phyloP scores from a whole-genome alignment of 2,797 vertebrate genomes.

The Tragopan temminckii region DNA sequence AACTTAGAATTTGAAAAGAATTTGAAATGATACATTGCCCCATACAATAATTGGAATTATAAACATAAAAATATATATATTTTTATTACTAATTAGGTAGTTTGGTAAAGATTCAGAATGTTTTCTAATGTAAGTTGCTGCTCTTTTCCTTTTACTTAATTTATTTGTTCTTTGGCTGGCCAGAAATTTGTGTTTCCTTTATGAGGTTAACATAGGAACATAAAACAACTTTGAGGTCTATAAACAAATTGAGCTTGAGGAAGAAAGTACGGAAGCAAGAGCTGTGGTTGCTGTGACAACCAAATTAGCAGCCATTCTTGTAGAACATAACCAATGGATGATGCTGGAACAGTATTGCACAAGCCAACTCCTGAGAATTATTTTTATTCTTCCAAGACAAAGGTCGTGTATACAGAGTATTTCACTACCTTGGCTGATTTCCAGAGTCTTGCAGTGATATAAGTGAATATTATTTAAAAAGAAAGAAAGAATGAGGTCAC shows the following conservation, averaged over 20 bases:
- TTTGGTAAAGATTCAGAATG: neutral
- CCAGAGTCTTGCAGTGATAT: neutral
- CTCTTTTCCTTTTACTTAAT: neutral
- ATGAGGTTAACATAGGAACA: neutral
- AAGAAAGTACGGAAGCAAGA: neutral
- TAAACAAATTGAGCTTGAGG: neutral
- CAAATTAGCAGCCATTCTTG: neutral
- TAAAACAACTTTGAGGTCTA: neutral
- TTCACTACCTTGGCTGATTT: neutral
- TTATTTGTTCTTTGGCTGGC: neutral
- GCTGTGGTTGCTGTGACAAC: neutral
- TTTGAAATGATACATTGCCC: neutral
- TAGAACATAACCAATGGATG: neutral
- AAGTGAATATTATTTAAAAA: accelerated
- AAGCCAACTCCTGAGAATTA: neutral
- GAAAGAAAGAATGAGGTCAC: neutral
- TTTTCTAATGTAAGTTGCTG: neutral
- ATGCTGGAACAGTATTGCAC: neutral
- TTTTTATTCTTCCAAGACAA: neutral
- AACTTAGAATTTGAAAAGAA: neutral
- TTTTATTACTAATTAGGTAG: neutral
- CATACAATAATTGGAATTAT: neutral
- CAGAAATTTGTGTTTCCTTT: neutral
- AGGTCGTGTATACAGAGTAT: neutral
- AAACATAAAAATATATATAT: neutral